Evolutionary conservation across 2,888 invertebrate species (phyloP).

Genomic region (Pollenia griseotomentosa): DNA sequence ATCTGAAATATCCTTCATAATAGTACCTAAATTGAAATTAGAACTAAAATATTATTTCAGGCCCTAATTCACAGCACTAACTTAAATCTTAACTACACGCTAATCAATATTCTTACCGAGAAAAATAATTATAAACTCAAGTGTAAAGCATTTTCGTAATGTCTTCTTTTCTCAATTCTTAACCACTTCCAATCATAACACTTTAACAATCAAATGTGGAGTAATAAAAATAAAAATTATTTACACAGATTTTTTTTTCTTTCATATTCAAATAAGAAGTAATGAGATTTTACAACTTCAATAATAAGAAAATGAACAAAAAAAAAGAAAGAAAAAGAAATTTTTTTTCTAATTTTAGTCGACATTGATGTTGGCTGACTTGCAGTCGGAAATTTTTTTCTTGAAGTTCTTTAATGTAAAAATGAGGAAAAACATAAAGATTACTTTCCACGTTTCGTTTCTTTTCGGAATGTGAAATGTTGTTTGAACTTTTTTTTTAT

Average conservation of each 20-base stretch:
- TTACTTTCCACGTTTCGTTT: neutral
- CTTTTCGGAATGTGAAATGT: neutral
- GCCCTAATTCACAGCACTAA: too few relatives aligned
- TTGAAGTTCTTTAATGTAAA: neutral
- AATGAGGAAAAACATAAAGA: neutral
- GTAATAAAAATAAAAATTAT: neutral
- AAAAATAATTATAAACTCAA: too few relatives aligned
- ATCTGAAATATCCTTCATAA: too few relatives aligned
- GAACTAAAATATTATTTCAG: too few relatives aligned
- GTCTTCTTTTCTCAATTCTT: too few relatives aligned
- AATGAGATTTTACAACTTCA: constrained; percentile 61
- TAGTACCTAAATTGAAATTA: too few relatives aligned
- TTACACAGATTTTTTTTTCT: neutral
- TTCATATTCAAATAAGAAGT: constrained; percentile 39
- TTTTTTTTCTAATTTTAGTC: constrained; percentile 27
- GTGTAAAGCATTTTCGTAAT: too few relatives aligned
- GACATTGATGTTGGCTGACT: constrained; percentile 5
- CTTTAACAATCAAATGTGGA: neutral
- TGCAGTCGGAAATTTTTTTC: neutral
- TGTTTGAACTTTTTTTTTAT: neutral
- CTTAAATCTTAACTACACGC: too few relatives aligned
- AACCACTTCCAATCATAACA: neutral
- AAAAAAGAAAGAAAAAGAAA: neutral
- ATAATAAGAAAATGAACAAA: neutral
- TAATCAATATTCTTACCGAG: too few relatives aligned